phyloP scores from a whole-genome alignment of 2,888 invertebrate species.

The Incurvaria masculella region DNA sequence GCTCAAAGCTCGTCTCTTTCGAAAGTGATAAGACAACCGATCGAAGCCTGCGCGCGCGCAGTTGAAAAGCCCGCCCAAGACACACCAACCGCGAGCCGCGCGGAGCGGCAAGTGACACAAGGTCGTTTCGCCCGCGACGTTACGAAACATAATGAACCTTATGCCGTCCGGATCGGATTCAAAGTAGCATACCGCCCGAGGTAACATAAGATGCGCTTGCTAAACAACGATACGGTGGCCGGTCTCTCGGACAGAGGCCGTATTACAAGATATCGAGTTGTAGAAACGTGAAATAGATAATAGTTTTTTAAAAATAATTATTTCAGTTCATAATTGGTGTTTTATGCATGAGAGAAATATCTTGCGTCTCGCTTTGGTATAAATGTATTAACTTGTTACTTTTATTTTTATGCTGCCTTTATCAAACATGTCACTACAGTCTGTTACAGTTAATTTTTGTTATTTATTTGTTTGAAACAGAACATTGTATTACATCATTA shows the following conservation, averaged over 20 bases:
- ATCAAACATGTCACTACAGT: too few species aligned
- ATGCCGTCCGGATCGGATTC: not conserved
- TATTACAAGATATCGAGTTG: not conserved
- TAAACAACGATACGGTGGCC: constrained; percentile 7
- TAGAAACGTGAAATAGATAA: too few species aligned
- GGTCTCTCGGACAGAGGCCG: not conserved
- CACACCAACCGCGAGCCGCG: constrained; percentile 29
- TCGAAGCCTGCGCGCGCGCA: constrained; percentile 41
- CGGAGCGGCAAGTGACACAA: constrained; percentile 28
- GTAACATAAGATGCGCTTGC: not conserved
- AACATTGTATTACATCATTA: too few species aligned
- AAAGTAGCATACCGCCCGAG: not conserved
- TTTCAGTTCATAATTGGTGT: too few species aligned
- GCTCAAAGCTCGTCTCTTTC: not conserved
- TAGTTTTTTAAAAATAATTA: too few species aligned
- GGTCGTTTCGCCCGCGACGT: constrained; percentile 30
- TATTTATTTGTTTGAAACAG: too few species aligned
- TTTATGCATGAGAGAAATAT: too few species aligned
- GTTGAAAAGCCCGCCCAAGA: constrained; percentile 44
- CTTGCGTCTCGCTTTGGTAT: too few species aligned
- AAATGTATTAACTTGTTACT: too few species aligned
- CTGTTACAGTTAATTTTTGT: too few species aligned
- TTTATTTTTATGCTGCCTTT: too few species aligned
- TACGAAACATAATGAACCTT: constrained; percentile 25
- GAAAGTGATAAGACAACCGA: constrained; percentile 3